A percentile compares a stretch with the other conserved stretches of the same genome.
Conservation (phyloP, 64 coral and sea anemone species). For the Cladopsammia gracilis region DNA sequence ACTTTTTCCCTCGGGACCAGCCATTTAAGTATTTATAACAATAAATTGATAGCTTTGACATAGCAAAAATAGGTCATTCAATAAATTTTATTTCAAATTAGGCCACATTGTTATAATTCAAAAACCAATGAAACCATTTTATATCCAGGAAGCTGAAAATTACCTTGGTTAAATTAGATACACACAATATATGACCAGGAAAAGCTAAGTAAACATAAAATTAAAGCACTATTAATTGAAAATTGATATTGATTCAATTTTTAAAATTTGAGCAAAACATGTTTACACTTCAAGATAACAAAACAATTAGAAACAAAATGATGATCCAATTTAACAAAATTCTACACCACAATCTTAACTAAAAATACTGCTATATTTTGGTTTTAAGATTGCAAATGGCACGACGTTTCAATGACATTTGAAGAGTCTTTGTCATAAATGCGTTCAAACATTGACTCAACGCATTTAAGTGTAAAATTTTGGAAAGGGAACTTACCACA, state of each 20-base stretch:
- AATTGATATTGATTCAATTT: constrained; percentile 5
- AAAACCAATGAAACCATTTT: neutral
- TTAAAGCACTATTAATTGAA: neutral
- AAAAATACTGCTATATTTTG: neutral
- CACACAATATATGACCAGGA: neutral
- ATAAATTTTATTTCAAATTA: neutral
- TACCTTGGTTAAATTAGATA: neutral
- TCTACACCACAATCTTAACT: neutral
- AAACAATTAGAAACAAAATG: too few relatives aligned
- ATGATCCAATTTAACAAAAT: neutral
- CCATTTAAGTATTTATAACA: too few relatives aligned
- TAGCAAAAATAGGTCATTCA: neutral
- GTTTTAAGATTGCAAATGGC: neutral
- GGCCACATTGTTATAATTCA: neutral
- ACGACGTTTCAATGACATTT: constrained; percentile 19
- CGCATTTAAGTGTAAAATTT: constrained; percentile 5
- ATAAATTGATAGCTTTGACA: too few relatives aligned
- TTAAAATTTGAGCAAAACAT: neutral
- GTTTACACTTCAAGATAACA: neutral
- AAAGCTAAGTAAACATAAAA: neutral
- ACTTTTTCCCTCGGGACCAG: too few relatives aligned
- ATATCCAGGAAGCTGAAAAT: neutral
- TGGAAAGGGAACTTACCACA: constrained; percentile 75
- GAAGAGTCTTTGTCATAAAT: neutral
- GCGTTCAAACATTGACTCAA: neutral